Evolutionary conservation across 2,113 vertebrate species (phyloP).

Genomic region (Myanophis thanlyinensis): DNA sequence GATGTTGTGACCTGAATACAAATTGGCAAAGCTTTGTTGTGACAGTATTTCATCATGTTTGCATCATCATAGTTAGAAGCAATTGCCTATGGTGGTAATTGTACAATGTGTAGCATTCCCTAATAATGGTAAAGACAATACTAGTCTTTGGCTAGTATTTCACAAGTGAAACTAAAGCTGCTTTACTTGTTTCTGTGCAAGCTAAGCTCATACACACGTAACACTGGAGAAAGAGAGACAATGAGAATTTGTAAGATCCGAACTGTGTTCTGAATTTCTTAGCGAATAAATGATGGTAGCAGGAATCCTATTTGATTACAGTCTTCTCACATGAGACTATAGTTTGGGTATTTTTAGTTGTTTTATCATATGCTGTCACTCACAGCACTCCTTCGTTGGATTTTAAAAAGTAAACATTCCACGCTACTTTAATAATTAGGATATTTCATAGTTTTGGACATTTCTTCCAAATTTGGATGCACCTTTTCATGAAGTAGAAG

Average conservation of each 20-base stretch:
- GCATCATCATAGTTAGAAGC: not conserved
- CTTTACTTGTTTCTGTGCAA: not conserved
- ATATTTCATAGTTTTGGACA: not conserved
- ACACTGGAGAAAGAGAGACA: not conserved
- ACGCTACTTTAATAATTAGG: not conserved
- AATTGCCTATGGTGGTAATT: not conserved
- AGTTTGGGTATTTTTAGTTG: fast-evolving
- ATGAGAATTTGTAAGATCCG: not conserved
- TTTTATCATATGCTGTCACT: constrained; percentile 17
- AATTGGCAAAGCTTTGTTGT: not conserved
- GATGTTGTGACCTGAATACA: not conserved
- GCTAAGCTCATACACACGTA: not conserved
- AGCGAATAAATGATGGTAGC: not conserved
- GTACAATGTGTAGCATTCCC: not conserved
- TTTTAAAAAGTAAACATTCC: not conserved
- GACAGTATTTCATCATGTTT: not conserved
- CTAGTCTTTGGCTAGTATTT: not conserved
- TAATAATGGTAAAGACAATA: not conserved
- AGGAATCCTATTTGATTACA: not conserved
- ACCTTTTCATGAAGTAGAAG: not conserved
- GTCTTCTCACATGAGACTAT: constrained; percentile 17
- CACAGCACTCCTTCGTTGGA: constrained; percentile 28
- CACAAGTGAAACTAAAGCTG: not conserved
- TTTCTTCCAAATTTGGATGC: not conserved
- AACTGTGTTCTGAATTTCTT: not conserved